These are phyloP conservation scores for Excalfactoria chinensis DNA, from an alignment of 2,113 vertebrate species.

Conservation along the genomic window DNA sequence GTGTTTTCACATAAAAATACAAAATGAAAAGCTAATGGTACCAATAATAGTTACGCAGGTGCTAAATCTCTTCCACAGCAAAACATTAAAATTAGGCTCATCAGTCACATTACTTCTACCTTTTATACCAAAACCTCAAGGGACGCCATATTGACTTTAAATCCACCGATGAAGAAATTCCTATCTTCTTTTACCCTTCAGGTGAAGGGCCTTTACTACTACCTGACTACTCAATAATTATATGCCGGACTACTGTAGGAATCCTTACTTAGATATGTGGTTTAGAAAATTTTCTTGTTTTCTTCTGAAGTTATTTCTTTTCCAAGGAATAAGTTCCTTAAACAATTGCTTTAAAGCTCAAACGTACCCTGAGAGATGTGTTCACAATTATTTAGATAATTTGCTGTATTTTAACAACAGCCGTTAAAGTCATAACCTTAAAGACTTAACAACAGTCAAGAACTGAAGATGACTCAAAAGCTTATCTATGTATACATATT, in stretches of 20 bases:
- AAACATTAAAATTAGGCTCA: slow-evolving; percentile 1
- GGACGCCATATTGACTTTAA: neutral
- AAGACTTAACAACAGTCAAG: neutral
- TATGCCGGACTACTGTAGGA: neutral
- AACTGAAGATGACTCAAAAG: neutral
- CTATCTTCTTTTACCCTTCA: neutral
- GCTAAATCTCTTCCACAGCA: neutral
- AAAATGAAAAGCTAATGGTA: neutral
- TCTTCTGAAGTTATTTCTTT: neutral
- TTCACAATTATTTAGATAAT: neutral
- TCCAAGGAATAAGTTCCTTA: neutral
- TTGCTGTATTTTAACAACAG: neutral
- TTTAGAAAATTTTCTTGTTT: neutral
- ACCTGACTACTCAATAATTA: neutral
- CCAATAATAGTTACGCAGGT: neutral
- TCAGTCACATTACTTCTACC: slow-evolving; percentile 2
- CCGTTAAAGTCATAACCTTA: neutral
- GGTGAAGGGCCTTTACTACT: neutral
- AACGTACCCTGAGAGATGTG: neutral
- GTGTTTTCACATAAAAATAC: neutral
- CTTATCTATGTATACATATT: neutral
- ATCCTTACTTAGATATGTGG: neutral
- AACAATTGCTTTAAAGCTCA: neutral
- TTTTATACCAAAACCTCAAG: neutral
- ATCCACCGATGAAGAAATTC: neutral